Evolutionary conservation across 2,113 vertebrate genomes (phyloP).

Genomic region (Hydrochoerus hydrochaeris): DNA sequence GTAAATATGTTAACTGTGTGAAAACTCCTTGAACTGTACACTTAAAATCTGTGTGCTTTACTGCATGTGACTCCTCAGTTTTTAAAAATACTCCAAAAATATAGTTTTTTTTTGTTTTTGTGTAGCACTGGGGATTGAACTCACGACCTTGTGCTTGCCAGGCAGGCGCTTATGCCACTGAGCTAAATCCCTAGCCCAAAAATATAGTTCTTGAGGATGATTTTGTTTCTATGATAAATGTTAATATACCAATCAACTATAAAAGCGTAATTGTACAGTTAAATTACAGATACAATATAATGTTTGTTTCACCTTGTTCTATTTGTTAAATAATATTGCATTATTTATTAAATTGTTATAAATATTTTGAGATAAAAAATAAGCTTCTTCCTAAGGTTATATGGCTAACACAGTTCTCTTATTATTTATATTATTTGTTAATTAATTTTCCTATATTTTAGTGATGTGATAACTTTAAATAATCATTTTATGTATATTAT

Average conservation of each 20-base stretch:
- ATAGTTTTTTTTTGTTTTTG: no score
- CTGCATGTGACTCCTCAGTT: not conserved
- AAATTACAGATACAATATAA: slow-evolving; percentile 5
- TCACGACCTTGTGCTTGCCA: no score
- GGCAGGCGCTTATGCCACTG: no score
- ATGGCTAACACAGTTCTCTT: not conserved
- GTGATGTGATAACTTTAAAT: slow-evolving; percentile 8
- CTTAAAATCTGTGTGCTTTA: not conserved
- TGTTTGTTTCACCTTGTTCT: slow-evolving; percentile 4
- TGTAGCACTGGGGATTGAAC: no score
- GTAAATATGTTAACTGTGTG: not conserved
- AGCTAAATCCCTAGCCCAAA: no score
- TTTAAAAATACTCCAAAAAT: not conserved
- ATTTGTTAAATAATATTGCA: not conserved
- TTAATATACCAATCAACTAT: not conserved
- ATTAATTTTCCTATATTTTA: slow-evolving; percentile 53
- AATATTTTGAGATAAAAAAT: slow-evolving; percentile 16
- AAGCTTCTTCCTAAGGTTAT: not conserved
- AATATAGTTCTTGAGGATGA: slow-evolving; percentile 23
- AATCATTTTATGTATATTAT: not conserved
- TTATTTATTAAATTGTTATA: slow-evolving; percentile 51
- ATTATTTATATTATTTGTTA: not conserved
- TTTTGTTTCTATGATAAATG: slow-evolving; percentile 50
- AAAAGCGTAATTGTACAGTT: not conserved
- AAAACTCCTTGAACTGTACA: slow-evolving; percentile 19